phyloP scores from a whole-genome alignment of 2,113 vertebrate species.

The Panurus biarmicus region DNA sequence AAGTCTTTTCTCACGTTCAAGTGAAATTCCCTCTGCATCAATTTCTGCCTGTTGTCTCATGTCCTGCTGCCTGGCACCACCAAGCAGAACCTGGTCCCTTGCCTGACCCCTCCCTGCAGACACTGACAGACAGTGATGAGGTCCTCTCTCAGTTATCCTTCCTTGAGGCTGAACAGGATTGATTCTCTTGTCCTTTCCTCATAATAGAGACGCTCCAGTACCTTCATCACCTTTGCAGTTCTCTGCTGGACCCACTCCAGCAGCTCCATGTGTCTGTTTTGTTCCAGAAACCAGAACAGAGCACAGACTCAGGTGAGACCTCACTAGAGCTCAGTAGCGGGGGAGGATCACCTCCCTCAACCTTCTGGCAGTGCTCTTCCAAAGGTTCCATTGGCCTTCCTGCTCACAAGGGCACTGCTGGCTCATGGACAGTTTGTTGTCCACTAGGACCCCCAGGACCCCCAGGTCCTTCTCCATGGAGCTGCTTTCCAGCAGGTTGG shows the following conservation, averaged over 20 bases:
- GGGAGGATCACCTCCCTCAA: background rate
- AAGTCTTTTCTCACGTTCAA: background rate
- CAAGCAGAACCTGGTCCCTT: accelerated
- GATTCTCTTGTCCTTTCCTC: background rate
- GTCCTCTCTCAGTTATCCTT: background rate
- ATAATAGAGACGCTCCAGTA: background rate
- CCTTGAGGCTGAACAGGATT: background rate
- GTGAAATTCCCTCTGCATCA: background rate
- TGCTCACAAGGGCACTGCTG: background rate
- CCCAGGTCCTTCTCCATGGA: background rate
- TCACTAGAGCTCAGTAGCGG: background rate
- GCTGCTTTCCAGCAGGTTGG: too few relatives aligned
- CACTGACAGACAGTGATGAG: background rate
- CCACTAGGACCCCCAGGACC: background rate
- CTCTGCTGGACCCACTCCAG: background rate
- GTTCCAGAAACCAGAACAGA: background rate
- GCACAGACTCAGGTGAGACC: background rate
- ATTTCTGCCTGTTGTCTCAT: background rate
- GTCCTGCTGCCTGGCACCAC: background rate
- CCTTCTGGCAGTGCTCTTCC: background rate
- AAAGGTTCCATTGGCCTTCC: background rate
- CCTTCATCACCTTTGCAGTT: background rate
- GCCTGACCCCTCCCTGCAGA: background rate
- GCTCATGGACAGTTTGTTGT: background rate
- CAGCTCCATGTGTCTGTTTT: background rate